phyloP scores from a whole-genome alignment of 2,797 vertebrate genomes.

The Muraenolepis orangiensis region DNA sequence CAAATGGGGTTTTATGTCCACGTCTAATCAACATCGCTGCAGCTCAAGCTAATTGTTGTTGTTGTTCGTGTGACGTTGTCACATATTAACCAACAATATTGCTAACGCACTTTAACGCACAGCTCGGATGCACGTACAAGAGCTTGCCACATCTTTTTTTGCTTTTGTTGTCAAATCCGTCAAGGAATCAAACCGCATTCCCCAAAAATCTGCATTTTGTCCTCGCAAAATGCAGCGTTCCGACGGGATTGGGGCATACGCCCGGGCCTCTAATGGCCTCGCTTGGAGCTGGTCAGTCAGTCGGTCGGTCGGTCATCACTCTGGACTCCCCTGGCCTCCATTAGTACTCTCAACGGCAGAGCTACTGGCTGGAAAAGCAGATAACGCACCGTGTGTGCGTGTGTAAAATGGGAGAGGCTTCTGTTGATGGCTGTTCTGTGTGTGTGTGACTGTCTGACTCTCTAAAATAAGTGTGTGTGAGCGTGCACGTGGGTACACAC shows the following conservation, averaged over 20 bases:
- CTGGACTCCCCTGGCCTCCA: constrained; percentile 62
- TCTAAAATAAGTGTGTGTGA: not conserved
- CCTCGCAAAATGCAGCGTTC: not conserved
- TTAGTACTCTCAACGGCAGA: constrained; percentile 59
- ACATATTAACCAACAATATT: not conserved
- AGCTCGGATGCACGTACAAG: not conserved
- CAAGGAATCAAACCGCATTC: not conserved
- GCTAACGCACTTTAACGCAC: not conserved
- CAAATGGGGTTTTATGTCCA: not conserved
- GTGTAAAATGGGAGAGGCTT: constrained; percentile 1
- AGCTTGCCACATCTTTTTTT: not conserved
- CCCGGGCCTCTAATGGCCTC: constrained; percentile 41
- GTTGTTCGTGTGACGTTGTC: not conserved
- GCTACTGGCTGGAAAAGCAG: constrained; percentile 58
- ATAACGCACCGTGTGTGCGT: constrained; percentile 44
- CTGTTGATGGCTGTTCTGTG: not conserved
- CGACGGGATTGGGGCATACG: not conserved
- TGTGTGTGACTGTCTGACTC: not conserved
- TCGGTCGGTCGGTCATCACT: constrained; percentile 62
- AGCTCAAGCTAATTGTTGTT: not conserved
- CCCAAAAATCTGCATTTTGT: not conserved
- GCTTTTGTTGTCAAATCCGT: not conserved
- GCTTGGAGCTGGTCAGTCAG: constrained; percentile 57
- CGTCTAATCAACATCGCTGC: not conserved
- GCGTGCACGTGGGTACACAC: too few relatives aligned